Base-by-base conservation (phyloP, 2,888 invertebrate genomes). In the Auanema sp. region DNA sequence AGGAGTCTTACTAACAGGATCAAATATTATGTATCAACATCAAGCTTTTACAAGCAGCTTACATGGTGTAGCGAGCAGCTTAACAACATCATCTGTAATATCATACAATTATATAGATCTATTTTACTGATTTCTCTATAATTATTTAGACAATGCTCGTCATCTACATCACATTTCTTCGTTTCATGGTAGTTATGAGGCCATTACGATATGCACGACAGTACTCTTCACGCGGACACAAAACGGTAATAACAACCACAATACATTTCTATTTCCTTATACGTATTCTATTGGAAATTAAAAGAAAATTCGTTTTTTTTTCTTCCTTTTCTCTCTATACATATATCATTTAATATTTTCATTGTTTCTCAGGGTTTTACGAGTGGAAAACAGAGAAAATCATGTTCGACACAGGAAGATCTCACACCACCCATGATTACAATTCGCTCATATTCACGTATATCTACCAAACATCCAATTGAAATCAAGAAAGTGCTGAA, bases 91-190 rank as follows among this genome's bases (percentile, higher is more conserved):
- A 41, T 80, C 79, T 55, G 79, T 79, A 41, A 43, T 65, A 59
- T 40, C 42, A 23, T 14, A 40, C 6, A 55, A 33, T 33, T 47
- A 33, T n/a, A 16, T 11, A n/a, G 55, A 33, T 24, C 16, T 40
- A 11, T 1, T 12, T 40, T 16, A 6, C n/a, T 18, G 16, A 55
- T 33, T 4, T 23, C n/a, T 23, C n/a, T 43, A 43, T 12, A 47
- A n/a, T 8, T n/a, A 41, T 72, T 79, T 25, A 79, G 79, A 81
- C 81, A 3, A 69, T 80, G 60, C 72, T 81, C 6, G 81, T 81
- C 56, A 78, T 81, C 41, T 79, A 76, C 68, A 80, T 81, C 53
- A 75, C 81, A 16, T 73, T 79, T 40, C 75, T 79, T 51, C 72
- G 81, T 0, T 80, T 79, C 47, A 71, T 81, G 58, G 81, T 81